These are phyloP conservation scores for Panopea generosa DNA, from an alignment of 2,888 invertebrate species.

Conservation along the genomic window DNA sequence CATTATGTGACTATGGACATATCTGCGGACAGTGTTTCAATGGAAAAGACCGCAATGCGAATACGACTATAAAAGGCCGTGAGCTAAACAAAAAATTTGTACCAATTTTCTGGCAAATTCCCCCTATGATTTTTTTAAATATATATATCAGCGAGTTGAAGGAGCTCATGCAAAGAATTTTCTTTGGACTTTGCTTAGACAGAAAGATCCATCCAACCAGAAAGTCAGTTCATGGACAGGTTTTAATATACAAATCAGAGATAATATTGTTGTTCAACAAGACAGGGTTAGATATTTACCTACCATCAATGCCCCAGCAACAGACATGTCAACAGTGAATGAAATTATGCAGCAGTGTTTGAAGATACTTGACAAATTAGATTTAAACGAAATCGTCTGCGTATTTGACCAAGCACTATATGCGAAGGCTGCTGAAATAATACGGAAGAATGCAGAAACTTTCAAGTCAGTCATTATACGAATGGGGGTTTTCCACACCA, in stretches of 20 bases:
- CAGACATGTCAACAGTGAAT: slow-evolving; percentile 1
- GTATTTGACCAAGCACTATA: slow-evolving; percentile 39
- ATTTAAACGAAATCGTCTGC: too few relatives aligned
- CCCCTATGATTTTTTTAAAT: too few relatives aligned
- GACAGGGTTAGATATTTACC: slow-evolving; percentile 16
- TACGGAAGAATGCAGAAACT: too few relatives aligned
- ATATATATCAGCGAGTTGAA: too few relatives aligned
- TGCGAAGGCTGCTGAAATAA: slow-evolving; percentile 34
- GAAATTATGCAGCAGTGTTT: neutral
- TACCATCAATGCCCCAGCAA: slow-evolving; percentile 11
- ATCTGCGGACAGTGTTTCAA: too few relatives aligned
- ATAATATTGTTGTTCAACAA: neutral
- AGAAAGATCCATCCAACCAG: neutral
- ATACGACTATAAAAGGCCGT: too few relatives aligned
- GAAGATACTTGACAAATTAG: neutral
- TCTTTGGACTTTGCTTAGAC: neutral
- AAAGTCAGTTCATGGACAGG: neutral
- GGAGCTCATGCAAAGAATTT: too few relatives aligned
- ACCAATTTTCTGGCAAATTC: too few relatives aligned
- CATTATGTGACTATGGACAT: too few relatives aligned
- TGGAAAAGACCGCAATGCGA: too few relatives aligned
- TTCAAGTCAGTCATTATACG: too few relatives aligned
- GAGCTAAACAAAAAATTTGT: too few relatives aligned
- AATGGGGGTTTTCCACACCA: slow-evolving; percentile 41
- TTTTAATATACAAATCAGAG: neutral